Evolutionary conservation across 2,888 invertebrate species (phyloP), one percentile per base, ranked within the genome.

Genomic region (Dimorphilus gyrociliatus): DNA sequence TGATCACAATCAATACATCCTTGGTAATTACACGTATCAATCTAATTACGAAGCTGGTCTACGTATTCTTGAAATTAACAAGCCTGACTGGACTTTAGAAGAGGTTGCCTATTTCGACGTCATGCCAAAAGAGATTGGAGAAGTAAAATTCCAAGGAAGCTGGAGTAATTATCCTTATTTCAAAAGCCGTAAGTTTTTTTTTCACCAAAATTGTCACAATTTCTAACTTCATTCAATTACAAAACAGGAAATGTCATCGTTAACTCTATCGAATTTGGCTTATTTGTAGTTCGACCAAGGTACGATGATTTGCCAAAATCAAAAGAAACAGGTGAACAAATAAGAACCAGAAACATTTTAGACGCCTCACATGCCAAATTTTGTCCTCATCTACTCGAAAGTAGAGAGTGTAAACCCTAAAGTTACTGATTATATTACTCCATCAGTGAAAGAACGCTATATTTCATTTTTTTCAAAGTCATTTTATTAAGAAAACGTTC

Each of bases 151-250:
- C 27, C 13, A 32, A 13, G 37, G 37, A 3, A 8, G 32, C 10
- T 37, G 37, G 37, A 35, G 35, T 18, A 28, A 28, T 32, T 37
- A 32, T 16, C 37, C 37, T 3, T 37, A 37, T 19, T 34, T 27
- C 25, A n/a, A n/a, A n/a, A n/a, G n/a, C n/a, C n/a, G n/a, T n/a
- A n/a, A n/a, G n/a, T n/a, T n/a, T n/a, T n/a, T n/a, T n/a, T n/a
- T n/a, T n/a, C n/a, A n/a, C n/a, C n/a, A n/a, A n/a, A n/a, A n/a
- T n/a, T n/a, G n/a, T n/a, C n/a, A n/a, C n/a, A n/a, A n/a, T n/a
- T n/a, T n/a, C n/a, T n/a, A n/a, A 16, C n/a, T 27, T 14, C 16
- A 10, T n/a, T 10, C 16, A 10, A 16, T 7, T n/a, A 13, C n/a
- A 13, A 7, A 13, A 6, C 32, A 35, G 35, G 35, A 27, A 33